Base-by-base conservation (phyloP, 1,140 invertebrate species). In the Tetraneura akinire region DNA sequence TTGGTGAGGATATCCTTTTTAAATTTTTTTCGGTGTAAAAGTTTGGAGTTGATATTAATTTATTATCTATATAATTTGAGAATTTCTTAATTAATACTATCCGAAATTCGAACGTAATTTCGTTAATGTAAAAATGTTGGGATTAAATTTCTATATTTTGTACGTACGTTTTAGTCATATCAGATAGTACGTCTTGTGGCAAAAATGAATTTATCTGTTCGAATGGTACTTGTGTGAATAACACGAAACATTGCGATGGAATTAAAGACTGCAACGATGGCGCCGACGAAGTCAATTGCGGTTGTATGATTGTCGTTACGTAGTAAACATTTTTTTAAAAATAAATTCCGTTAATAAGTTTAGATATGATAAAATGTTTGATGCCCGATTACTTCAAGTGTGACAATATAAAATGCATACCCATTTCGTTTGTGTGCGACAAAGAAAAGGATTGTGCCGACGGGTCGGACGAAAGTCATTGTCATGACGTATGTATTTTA, bases 381-480 rank as follows among this genome's bases (percentile, higher is more conserved):
- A 16, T 9, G 1, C 51, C 42, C 4, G 81, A 80, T 51, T 66
- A 47, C 4, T n/a, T 70, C 26, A 32, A 49, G 51, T 81, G 81
- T 47, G 23, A 85, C 9, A 86, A 85, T 16, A 87, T 90, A 70
- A 86, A 87, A 49, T 92, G 91, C 82, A 87, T 87, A 68, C 74
- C 82, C 13, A 80, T 81, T 21, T 53, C 8, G 21, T 83, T 83
- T 81, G 62, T 83, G 49, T 93, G 92, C 87, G 91, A 93, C 86
- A 90, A 89, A 29, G 85, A 87, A 55, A 83, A 86, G 53, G 91
- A 92, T 85, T 92, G 91, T 83, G 83, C 84, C 14, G 90, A 90
- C 85, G 87, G 86, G 11, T 87, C 85, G 9, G 91, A 92, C 84
- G 91, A 92, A 60, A 60, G 9, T 57, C 21, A 80, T 18, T 60